phyloP scores from a whole-genome alignment of 1,140 invertebrate species.

The Manduca sexta region DNA sequence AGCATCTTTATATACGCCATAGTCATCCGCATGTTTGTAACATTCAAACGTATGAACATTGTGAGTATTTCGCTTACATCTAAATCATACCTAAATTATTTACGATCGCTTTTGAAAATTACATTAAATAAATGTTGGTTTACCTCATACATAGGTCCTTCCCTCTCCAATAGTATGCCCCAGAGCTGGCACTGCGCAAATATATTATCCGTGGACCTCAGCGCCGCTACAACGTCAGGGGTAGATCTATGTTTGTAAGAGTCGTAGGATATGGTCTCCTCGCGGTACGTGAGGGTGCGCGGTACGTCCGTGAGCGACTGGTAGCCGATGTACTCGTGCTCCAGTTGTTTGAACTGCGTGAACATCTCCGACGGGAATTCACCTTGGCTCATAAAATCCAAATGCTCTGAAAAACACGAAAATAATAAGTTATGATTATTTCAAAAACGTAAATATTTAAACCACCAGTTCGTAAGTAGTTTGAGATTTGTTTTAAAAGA shows the following conservation, averaged over 20 bases:
- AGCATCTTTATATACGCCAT: no score
- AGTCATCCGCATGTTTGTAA: no score
- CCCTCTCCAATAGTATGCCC: slow-evolving; percentile 87
- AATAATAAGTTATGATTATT: no score
- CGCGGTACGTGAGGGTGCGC: slow-evolving; percentile 77
- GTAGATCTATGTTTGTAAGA: slow-evolving; percentile 76
- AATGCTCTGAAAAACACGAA: slow-evolving; percentile 81
- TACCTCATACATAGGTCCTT: slow-evolving; percentile 86
- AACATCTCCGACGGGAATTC: slow-evolving; percentile 82
- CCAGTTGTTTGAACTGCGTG: slow-evolving; percentile 88
- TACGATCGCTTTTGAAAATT: no score
- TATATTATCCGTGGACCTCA: slow-evolving; percentile 81
- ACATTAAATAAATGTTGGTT: background rate
- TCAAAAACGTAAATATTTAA: no score
- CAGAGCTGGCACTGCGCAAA: slow-evolving; percentile 88
- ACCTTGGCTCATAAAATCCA: slow-evolving; percentile 93
- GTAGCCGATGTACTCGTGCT: slow-evolving; percentile 95
- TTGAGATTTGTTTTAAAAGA: no score
- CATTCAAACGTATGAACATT: no score
- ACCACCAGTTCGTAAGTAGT: no score
- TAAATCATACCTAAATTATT: no score
- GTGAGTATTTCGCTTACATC: no score
- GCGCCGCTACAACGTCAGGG: slow-evolving; percentile 82
- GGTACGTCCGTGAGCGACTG: slow-evolving; percentile 98
- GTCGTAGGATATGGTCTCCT: slow-evolving; percentile 46